A percentile compares a stretch with the other conserved stretches of the same genome.
Evolutionary conservation across 2,113 vertebrate genomes (phyloP).

Genomic region (Ammodytes marinus): DNA sequence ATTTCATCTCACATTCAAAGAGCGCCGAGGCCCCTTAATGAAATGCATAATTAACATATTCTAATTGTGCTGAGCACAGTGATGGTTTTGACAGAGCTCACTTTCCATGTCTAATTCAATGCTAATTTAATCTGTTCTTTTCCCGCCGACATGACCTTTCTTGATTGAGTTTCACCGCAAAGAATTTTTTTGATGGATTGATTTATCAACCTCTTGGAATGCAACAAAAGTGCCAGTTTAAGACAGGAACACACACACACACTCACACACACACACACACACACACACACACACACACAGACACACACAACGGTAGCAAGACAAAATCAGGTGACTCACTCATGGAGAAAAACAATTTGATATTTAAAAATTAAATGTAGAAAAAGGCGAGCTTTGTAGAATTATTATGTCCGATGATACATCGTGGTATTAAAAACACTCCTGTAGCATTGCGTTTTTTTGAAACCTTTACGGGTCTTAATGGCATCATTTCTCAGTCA

Average conservation of each 20-base stretch:
- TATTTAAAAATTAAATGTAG: conserved; percentile 76
- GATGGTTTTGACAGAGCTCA: conserved; percentile 99
- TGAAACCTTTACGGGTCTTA: conserved; percentile 65
- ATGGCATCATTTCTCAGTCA: conserved; percentile 74
- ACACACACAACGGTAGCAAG: conserved; percentile 30
- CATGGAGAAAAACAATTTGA: conserved; percentile 72
- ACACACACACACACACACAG: no score
- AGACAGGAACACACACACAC: conserved; percentile 67
- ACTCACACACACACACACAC: no score
- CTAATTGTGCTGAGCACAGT: conserved; percentile 99
- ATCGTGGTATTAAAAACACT: conserved; percentile 69
- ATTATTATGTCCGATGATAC: conserved; percentile 61
- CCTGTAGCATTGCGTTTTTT: conserved; percentile 41
- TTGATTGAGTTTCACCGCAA: conserved; percentile 99
- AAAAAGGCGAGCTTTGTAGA: conserved; percentile 64
- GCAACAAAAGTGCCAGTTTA: conserved; percentile 97
- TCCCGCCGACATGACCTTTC: conserved; percentile 99
- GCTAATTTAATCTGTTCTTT: conserved; percentile 99
- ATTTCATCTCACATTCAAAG: conserved; percentile 99
- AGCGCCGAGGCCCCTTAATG: conserved; percentile 98
- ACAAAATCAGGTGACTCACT: conserved; percentile 70
- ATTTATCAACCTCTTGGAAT: conserved; percentile 99
- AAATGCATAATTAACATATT: conserved; percentile 99
- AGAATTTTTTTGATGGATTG: conserved; percentile 99
- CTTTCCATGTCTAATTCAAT: conserved; percentile 99